Evolutionary conservation across 2,888 invertebrate species (phyloP).

Genomic region (Lepidocyrtoides sp.): DNA sequence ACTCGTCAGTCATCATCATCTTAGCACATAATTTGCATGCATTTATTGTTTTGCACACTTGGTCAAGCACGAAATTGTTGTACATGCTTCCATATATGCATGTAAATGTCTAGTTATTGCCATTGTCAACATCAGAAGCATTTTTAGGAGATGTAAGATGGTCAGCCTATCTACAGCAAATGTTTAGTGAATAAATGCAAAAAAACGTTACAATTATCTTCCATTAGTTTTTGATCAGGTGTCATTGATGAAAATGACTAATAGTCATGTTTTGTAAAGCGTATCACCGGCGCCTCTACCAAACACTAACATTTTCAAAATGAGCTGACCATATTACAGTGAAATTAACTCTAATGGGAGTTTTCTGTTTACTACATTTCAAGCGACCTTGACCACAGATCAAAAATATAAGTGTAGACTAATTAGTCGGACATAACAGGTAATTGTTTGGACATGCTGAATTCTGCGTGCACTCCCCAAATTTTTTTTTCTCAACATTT

Average conservation of each 20-base stretch:
- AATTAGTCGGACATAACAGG: slow-evolving; percentile 19
- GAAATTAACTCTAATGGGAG: neutral
- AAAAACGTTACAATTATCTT: slow-evolving; percentile 24
- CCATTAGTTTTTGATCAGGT: slow-evolving; percentile 22
- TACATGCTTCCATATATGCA: neutral
- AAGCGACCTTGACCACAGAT: neutral
- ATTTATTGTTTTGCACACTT: slow-evolving; percentile 12
- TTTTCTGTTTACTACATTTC: slow-evolving; percentile 19
- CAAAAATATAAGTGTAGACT: slow-evolving; percentile 16
- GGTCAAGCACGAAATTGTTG: neutral
- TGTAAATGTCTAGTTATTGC: slow-evolving; percentile 10
- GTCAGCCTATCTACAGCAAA: neutral
- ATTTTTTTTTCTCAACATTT: slow-evolving; percentile 4
- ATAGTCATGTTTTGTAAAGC: neutral
- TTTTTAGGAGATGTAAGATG: neutral
- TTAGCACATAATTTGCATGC: slow-evolving; percentile 5
- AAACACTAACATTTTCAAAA: neutral
- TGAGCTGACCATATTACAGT: neutral
- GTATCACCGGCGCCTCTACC: neutral
- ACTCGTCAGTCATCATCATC: neutral
- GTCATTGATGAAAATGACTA: neutral
- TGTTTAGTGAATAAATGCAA: neutral
- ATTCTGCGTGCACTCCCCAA: neutral
- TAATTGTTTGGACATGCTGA: neutral
- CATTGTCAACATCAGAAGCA: slow-evolving; percentile 2